Percentiles rank a stretch among this genome's conserved stretches.
Evolutionary conservation across 23 tunicate species (phyloP).

Genomic region (Phallusia fumigata): DNA sequence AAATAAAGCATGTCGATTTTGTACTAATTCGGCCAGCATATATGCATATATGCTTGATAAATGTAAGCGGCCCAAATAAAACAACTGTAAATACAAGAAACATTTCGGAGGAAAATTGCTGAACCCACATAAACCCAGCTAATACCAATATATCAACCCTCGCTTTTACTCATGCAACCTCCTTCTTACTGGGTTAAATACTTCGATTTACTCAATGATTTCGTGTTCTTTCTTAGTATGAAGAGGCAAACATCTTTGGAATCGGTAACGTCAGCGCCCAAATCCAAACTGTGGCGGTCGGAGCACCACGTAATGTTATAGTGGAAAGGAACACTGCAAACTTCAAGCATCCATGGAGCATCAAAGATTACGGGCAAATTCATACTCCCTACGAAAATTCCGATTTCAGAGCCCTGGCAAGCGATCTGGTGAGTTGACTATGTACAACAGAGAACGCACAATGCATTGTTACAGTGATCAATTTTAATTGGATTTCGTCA

Average conservation of each 20-base stretch:
- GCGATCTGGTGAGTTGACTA: conserved; percentile 42
- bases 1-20: too few species aligned
- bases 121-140: too few species aligned
- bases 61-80: too few species aligned
- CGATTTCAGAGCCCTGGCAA: conserved; percentile 9
- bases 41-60: too few species aligned
- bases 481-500: too few species aligned
- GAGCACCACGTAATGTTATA: conserved; percentile 3
- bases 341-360: conserved; percentile 35
- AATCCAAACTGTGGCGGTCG: conserved; percentile 22
- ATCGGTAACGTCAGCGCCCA: conserved; percentile 16
- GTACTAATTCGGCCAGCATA: too few species aligned
- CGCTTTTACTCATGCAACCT: too few species aligned
- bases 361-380: conserved; percentile 16
- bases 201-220: not conserved
- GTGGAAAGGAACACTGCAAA: conserved; percentile 16
- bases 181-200: not conserved
- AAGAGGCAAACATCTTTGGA: conserved; percentile 41
- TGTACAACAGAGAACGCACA: too few species aligned
- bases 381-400: conserved; percentile 11
- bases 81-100: too few species aligned
- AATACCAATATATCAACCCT: too few species aligned
- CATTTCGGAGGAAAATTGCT: too few species aligned
- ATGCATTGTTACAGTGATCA: too few species aligned
- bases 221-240: not conserved